Evolutionary conservation across 2,797 vertebrate genomes (phyloP), one percentile per base, ranked within the genome.

Genomic region (Schizopygopsis pylzovi): DNA sequence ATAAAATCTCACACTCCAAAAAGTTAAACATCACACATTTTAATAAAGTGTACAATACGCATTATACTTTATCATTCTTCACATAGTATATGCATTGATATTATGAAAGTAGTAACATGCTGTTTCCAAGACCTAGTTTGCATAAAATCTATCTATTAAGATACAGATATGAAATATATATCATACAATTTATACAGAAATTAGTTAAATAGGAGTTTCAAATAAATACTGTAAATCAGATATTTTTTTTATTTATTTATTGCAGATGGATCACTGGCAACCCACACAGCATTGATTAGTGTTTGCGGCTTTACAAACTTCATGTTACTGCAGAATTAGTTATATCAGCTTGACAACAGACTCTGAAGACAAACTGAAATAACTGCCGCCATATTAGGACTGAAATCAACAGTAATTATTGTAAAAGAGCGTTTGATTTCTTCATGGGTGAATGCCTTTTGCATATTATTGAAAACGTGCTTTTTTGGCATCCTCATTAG

Each of bases 1-100:
- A 92, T 80, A 84, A 25, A 84, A 80, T 90, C 90, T 91, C 90
- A 91, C 78, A 92, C 89, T 90, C 68, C 68, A 78, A 56, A 63
- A 83, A 59, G 33, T 88, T 86, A 18, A 67, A 8, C 13, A 25
- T 6, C 5, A 13, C 61, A 61, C 11, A 13, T 28, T 63, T 63
- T 63, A 61, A 11, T 61, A 11, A 12, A 25, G 59, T 13, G n/a
- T 20, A 20, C 2, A 56, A 56, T 20, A 8, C 16, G 18, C 16
- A 68, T 67, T 9, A 4, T 8, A 9, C 7, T 37, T 39, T 18
- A 20, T 37, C 15, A 37, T 16, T 39, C 8, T 9, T 9, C 16
- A 68, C 28, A 33, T 33, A 33, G 28, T 33, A 33, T 33, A 33
- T 33, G 28, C 33, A 56, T 22, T 56, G 54, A 56, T 56, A 56